Conservation (phyloP, 1,140 invertebrate species). For the Papilio polyxenes region DNA sequence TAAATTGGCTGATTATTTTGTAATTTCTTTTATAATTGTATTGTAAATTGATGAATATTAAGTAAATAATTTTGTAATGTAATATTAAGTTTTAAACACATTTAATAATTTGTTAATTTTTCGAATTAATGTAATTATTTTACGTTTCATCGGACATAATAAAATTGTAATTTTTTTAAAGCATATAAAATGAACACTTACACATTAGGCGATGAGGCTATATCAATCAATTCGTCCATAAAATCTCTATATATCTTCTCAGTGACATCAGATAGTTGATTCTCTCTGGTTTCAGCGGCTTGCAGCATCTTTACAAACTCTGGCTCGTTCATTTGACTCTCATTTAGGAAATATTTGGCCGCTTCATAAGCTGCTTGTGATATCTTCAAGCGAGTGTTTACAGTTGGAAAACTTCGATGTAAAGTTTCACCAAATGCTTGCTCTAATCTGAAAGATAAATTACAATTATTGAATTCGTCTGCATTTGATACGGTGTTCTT, state of each 20-base stretch:
- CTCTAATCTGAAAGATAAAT: constrained; percentile 81
- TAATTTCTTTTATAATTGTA: too few species aligned
- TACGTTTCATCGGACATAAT: too few species aligned
- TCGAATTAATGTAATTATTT: too few species aligned
- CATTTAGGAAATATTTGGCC: constrained; percentile 78
- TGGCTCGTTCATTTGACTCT: constrained; percentile 55
- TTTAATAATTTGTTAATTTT: too few species aligned
- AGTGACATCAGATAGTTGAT: constrained; percentile 74
- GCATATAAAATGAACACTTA: constrained; percentile 77
- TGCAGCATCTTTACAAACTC: constrained; percentile 68
- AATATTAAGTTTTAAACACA: too few species aligned
- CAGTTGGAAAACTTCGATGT: constrained; percentile 80
- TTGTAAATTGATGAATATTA: too few species aligned
- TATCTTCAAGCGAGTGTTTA: constrained; percentile 82
- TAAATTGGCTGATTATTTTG: too few species aligned
- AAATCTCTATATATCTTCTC: constrained; percentile 83
- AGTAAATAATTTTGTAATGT: too few species aligned
- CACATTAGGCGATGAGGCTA: constrained; percentile 85
- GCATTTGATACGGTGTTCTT: not conserved
- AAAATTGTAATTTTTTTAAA: not conserved
- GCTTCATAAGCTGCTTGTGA: constrained; percentile 78
- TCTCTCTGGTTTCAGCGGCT: constrained; percentile 69
- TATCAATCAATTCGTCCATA: constrained; percentile 83
- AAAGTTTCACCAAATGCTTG: constrained; percentile 82
- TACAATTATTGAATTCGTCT: not conserved